Base-by-base conservation (phyloP, 2,797 vertebrate species). In the Schizopygopsis malacanthus region DNA sequence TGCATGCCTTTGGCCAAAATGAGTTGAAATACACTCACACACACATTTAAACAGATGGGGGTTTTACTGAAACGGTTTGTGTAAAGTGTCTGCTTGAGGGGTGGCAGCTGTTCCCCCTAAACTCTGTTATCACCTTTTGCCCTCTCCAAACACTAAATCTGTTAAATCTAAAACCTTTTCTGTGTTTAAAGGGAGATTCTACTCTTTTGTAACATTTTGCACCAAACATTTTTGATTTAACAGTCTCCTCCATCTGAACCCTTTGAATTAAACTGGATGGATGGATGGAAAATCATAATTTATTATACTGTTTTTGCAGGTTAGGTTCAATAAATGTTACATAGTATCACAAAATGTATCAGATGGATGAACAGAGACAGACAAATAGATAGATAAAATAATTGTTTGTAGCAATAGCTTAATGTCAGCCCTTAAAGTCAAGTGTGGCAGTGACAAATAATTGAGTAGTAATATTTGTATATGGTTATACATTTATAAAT, bases 31-130 rank as follows among this genome's bases (percentile, higher is more conserved):
- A 82, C 83, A 88, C 89, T 91, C 92, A 92, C 92, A 92, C 92
- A 93, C 93, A 83, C 89, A 88, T 92, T 94, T 92, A 88, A 94
- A 94, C 95, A 96, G 94, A 95, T 94, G 93, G 94, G 92, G 88
- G 92, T 94, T 95, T 95, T 93, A 94, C 93, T 92, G 92, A 92
- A 93, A 94, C 89, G 84, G 91, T 94, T 94, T 94, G 93, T 92
- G 89, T 94, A 93, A 94, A 94, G 93, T 93, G 92, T 92, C 89
- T 93, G 93, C 95, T 95, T 85, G 91, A 93, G 95, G 95, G 93
- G 89, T 90, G 89, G 92, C 94, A 95, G 94, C 93, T 95, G 94
- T 94, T 93, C 91, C 89, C 90, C 94, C 91, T 93, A 94, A 94
- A 95, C 94, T 93, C 92, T 92, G 91, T 85, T 89, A 84, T 87